Evolutionary conservation across 2,888 invertebrate species (phyloP).

Genomic region (Acleris holmiana): DNA sequence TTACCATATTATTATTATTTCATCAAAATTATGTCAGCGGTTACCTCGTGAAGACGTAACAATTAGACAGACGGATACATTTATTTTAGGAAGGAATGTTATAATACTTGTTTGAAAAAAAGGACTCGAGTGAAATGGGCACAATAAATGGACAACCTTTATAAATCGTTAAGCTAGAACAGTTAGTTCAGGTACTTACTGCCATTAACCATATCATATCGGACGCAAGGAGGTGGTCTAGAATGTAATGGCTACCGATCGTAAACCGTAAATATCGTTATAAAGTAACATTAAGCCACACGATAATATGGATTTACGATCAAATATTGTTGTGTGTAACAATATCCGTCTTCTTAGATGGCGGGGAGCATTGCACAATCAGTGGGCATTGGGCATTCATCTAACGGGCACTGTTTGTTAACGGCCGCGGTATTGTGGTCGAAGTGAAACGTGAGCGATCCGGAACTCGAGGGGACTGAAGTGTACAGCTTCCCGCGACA

Average conservation of each 20-base stretch:
- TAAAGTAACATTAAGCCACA: constrained; percentile 45
- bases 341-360: constrained; percentile 59
- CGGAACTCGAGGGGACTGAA: constrained; percentile 26
- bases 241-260: constrained; percentile 35
- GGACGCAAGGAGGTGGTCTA: constrained; percentile 29
- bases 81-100: no score
- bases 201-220: constrained; percentile 22
- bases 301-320: constrained; percentile 59
- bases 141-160: no score
- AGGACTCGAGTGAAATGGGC: no score
- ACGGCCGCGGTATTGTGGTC: constrained; percentile 51
- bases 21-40: no score
- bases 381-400: constrained; percentile 51
- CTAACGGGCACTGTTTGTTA: constrained; percentile 53
- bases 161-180: no score
- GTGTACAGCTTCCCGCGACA: not conserved
- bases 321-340: constrained; percentile 56
- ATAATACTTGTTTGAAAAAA: no score
- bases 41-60: no score
- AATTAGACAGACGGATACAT: no score
- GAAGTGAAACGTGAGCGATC: constrained; percentile 54
- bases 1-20: no score
- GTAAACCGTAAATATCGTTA: constrained; percentile 46
- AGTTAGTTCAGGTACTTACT: constrained; percentile 23
- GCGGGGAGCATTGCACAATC: constrained; percentile 58